Conservation (phyloP, 2,113 vertebrate genomes). For the Cichladusa arquata region DNA sequence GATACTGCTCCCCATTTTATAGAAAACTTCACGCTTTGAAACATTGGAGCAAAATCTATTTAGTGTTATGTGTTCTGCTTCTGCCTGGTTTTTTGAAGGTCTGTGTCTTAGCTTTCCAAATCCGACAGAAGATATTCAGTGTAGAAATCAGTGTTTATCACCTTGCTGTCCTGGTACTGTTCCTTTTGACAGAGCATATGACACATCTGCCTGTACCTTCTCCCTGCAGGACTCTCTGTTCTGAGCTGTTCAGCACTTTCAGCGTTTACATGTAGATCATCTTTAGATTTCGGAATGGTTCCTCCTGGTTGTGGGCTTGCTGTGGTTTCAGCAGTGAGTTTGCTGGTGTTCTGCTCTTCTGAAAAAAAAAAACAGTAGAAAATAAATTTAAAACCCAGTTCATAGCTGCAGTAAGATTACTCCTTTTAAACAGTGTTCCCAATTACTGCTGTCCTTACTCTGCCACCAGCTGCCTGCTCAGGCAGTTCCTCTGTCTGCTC, state of each 20-base stretch:
- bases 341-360: background rate
- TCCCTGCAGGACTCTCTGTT: background rate
- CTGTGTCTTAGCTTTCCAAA: background rate
- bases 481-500: background rate
- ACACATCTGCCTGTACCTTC: background rate
- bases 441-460: background rate
- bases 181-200: background rate
- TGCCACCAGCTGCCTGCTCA: background rate
- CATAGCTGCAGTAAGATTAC: background rate
- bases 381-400: background rate
- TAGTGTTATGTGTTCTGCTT: background rate
- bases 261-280: background rate
- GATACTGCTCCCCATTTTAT: background rate
- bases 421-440: background rate
- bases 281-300: background rate
- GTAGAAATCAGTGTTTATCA: background rate
- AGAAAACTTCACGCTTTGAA: background rate
- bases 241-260: constrained; percentile 3
- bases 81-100: background rate
- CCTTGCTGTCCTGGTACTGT: background rate
- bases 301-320: background rate
- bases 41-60: background rate
- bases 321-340: background rate
- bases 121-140: background rate
- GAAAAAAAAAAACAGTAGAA: background rate